Percentiles rank a stretch among this genome's conserved stretches.
Conservation (phyloP, 2,113 vertebrate genomes). For the Artemisiospiza belli region DNA sequence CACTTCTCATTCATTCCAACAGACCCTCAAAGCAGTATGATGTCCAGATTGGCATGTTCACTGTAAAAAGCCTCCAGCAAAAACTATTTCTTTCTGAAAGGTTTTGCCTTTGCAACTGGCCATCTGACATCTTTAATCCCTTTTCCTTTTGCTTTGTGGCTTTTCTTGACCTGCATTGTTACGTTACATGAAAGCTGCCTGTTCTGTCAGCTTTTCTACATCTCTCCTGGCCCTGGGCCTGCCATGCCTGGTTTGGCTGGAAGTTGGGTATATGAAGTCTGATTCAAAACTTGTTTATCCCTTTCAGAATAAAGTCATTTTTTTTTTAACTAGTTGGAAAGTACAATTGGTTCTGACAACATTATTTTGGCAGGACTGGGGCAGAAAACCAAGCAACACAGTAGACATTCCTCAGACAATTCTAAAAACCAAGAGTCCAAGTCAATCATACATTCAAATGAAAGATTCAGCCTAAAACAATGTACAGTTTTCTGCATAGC, state of each 20-base stretch:
- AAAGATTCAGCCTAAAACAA: background rate
- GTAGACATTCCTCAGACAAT: background rate
- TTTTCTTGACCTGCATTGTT: background rate
- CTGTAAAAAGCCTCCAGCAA: background rate
- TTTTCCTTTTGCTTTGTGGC: background rate
- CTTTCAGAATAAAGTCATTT: background rate
- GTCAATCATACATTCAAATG: background rate
- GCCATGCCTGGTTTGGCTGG: background rate
- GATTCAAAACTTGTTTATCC: background rate
- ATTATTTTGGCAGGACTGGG: background rate
- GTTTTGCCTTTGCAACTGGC: background rate
- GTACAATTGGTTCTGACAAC: background rate
- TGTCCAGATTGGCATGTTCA: background rate
- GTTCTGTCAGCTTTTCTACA: background rate
- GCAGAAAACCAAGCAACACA: background rate
- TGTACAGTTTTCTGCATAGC: background rate
- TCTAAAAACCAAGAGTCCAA: background rate
- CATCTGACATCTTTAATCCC: background rate
- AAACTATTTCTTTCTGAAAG: background rate
- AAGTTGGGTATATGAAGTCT: background rate
- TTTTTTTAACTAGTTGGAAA: background rate
- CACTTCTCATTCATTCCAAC: background rate
- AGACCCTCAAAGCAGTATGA: background rate
- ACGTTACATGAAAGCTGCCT: background rate
- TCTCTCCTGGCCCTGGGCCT: background rate